These are phyloP conservation scores for Chrysemys picta DNA, from an alignment of 2,113 vertebrate species.

Conservation along the genomic window DNA sequence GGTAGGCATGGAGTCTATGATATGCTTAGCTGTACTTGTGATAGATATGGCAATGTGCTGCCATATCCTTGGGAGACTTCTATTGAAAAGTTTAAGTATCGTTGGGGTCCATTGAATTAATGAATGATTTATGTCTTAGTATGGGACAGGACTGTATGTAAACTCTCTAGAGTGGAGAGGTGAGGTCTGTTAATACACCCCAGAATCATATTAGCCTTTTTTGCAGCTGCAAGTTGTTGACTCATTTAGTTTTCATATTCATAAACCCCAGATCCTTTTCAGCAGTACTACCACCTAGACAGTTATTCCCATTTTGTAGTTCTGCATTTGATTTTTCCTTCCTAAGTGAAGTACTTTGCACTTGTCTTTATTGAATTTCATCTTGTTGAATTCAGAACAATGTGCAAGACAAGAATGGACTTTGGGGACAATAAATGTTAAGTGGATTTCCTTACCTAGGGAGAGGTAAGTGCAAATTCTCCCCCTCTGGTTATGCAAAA, in stretches of 20 bases:
- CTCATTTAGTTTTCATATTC: too few relatives aligned
- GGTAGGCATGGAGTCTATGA: not conserved
- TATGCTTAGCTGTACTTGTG: rapidly evolving
- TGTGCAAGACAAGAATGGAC: not conserved
- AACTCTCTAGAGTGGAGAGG: not conserved
- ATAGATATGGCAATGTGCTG: not conserved
- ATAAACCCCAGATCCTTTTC: too few relatives aligned
- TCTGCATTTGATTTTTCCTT: too few relatives aligned
- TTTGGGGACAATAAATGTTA: not conserved
- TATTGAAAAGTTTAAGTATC: not conserved
- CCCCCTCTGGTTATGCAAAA: not conserved
- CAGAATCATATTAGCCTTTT: too few relatives aligned
- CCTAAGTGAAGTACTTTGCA: too few relatives aligned
- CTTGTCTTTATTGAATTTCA: too few relatives aligned
- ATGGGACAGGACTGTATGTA: not conserved
- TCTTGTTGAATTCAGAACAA: not conserved
- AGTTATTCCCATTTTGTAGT: too few relatives aligned
- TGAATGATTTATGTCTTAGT: not conserved
- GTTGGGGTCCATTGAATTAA: not conserved
- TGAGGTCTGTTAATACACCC: too few relatives aligned
- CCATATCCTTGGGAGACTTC: not conserved
- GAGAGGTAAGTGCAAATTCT: not conserved
- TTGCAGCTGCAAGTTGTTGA: too few relatives aligned
- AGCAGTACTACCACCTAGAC: too few relatives aligned
- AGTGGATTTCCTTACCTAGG: not conserved